These are phyloP conservation scores for Rhopalosiphum nymphaeae DNA, from an alignment of 2,888 invertebrate species.

Conservation along the genomic window DNA sequence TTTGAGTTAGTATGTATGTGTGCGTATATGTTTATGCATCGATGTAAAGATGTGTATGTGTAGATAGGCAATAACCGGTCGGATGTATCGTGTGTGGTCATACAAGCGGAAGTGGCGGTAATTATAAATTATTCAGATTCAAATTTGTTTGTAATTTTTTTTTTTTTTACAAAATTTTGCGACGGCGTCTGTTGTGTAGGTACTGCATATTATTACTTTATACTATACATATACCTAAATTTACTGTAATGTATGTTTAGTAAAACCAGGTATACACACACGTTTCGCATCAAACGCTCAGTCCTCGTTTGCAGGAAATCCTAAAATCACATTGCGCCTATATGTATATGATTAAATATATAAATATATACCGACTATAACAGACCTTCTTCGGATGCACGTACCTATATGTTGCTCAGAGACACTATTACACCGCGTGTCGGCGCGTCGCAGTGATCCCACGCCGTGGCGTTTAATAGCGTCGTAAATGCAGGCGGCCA, in stretches of 20 bases:
- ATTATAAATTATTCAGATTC: conserved; percentile 48
- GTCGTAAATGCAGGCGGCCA: conserved; percentile 9
- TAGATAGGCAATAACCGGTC: conserved; percentile 52
- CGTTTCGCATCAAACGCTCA: background rate
- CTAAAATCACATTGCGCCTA: background rate
- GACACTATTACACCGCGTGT: background rate
- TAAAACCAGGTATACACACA: background rate
- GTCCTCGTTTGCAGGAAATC: background rate
- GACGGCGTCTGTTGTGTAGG: background rate
- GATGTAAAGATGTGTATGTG: background rate
- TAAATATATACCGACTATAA: background rate
- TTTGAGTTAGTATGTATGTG: background rate
- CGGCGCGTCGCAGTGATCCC: background rate
- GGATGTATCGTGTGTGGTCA: conserved; percentile 58
- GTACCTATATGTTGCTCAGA: background rate
- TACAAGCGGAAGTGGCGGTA: conserved; percentile 34
- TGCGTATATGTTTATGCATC: background rate
- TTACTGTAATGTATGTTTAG: background rate
- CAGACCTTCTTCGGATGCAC: background rate
- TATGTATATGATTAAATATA: background rate
- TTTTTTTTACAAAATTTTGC: conserved; percentile 2
- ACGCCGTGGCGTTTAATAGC: conserved; percentile 25
- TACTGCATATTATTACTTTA: background rate
- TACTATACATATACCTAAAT: background rate
- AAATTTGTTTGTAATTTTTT: conserved; percentile 37